Base-by-base conservation (phyloP, 2,113 vertebrate genomes). In the Entomyzon cyanotis region DNA sequence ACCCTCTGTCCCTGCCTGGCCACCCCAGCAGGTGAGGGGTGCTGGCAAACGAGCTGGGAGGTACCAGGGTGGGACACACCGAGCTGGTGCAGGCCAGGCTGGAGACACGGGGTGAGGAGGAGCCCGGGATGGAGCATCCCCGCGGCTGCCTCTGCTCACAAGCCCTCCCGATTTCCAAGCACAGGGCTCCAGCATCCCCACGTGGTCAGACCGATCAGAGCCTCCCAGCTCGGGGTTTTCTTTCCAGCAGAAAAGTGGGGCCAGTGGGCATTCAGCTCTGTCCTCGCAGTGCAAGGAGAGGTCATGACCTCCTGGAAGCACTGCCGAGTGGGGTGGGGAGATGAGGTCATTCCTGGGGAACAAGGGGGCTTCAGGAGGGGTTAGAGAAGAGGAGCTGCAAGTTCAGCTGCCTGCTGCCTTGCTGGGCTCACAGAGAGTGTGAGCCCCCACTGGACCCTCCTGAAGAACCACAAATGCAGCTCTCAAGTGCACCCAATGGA, bases 111-210 rank as follows among this genome's bases (percentile, higher is more conserved):
- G 27, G 10, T 17, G 60, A 12, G 5, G n/a, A 59, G 71, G 37
- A 80, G 18, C 13, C 28, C 55, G 5, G 27, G 37, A 63, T n/a
- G 81, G 5, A 21, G 37, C 37, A 12, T 23, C 19, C 27, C 11
- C 5, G 50, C 0, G 15, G 39, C 59, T 65, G 80, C 52, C 59
- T 84, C 44, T 0, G 8, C 41, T 76, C 31, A 15, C 76, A 59
- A 84, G 65, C 33, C 6, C 47, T 85, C n/a, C 75, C 2, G 4
- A 0, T 9, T 15, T 39, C 84, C 84, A 35, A 65, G 74, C 53
- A 5, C 77, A 18, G 84, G 81, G 11, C 90, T 91, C 74, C 93
- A 95, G 95, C 96, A 96, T 89, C 94, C 94, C 94, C 96, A 33
- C 13, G 94, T 1, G 96, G 95, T 59, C 96, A 91, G 42, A 76